Conservation (phyloP, 2,797 vertebrate species). For the Margarornis squamiger region DNA sequence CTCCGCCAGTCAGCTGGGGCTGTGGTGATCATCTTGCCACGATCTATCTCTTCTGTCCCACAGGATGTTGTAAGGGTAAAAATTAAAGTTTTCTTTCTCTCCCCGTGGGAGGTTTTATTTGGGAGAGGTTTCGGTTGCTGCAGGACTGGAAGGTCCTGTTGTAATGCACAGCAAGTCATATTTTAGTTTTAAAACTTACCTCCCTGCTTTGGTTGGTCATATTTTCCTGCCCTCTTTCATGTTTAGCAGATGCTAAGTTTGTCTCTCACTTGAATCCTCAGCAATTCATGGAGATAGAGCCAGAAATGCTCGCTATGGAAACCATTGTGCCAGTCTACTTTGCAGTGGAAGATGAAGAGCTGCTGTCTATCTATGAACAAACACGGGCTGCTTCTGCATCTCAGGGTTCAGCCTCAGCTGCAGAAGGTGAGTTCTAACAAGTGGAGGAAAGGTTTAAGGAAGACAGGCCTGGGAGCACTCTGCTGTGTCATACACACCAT, state of each 20-base stretch:
- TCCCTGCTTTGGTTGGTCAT: background rate
- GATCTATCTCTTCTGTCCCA: slow-evolving; percentile 90
- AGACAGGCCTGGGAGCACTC: background rate
- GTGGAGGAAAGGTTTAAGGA: background rate
- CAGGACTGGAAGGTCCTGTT: background rate
- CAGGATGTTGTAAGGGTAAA: slow-evolving; percentile 93
- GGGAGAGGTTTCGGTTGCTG: background rate
- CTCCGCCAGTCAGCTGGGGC: slow-evolving; percentile 94
- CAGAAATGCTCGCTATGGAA: slow-evolving; percentile 96
- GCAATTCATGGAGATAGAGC: slow-evolving; percentile 99
- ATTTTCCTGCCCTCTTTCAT: background rate
- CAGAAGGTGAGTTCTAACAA: slow-evolving; percentile 83
- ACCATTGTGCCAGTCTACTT: slow-evolving; percentile 97
- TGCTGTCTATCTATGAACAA: slow-evolving; percentile 95
- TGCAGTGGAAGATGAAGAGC: slow-evolving; percentile 92
- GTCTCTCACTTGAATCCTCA: slow-evolving; percentile 49
- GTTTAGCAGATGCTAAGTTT: background rate
- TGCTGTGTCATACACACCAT: background rate
- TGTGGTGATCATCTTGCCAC: slow-evolving; percentile 94
- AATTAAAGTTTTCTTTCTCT: background rate
- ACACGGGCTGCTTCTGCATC: slow-evolving; percentile 91
- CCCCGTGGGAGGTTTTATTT: accelerated
- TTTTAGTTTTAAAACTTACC: background rate
- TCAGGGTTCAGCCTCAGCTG: slow-evolving; percentile 90
- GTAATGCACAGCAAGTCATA: background rate